Conservation (phyloP, 2,797 vertebrate species). For the Microhierax caerulescens region DNA sequence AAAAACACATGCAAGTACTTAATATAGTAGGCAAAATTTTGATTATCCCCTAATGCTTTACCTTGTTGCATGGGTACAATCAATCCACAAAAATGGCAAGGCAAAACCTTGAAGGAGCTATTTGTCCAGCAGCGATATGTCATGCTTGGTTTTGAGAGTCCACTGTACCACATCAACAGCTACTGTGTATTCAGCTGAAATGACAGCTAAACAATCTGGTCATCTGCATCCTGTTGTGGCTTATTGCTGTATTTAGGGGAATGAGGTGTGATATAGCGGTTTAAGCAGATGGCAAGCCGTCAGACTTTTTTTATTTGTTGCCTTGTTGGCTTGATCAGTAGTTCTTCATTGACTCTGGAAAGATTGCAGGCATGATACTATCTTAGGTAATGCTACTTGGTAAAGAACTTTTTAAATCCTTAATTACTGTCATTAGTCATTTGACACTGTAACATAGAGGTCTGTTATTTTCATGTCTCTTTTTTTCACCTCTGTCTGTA, state of each 20-base stretch:
- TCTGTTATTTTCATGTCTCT: not conserved
- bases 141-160: not conserved
- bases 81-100: not conserved
- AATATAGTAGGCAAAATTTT: not conserved
- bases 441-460: not conserved
- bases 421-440: not conserved
- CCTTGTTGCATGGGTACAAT: not conserved
- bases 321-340: not conserved
- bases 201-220: not conserved
- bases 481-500: not conserved
- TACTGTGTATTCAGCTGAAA: not conserved
- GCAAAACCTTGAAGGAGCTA: fast-evolving
- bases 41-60: not conserved
- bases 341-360: not conserved
- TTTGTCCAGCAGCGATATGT: not conserved
- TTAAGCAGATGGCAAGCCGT: not conserved
- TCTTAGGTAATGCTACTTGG: not conserved
- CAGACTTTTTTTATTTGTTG: not conserved
- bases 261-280: not conserved
- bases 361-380: not conserved
- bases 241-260: not conserved
- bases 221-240: not conserved
- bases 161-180: not conserved
- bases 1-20: not conserved
- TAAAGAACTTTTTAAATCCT: not conserved